Evolutionary conservation across 1,140 invertebrate genomes (phyloP).

Genomic region (Zaprionus davidi): DNA sequence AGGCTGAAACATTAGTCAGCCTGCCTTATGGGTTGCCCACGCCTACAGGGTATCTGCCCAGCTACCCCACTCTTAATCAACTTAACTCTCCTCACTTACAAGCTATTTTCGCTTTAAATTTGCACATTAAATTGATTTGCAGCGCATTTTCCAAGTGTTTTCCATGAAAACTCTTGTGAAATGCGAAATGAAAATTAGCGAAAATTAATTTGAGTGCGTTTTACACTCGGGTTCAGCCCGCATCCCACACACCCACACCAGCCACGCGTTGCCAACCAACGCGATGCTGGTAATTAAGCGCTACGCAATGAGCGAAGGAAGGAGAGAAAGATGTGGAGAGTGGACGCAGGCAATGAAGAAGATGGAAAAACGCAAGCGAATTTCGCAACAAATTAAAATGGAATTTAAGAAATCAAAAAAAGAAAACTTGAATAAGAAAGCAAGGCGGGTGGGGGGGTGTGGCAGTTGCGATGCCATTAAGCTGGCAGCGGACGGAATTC

Average conservation of each 20-base stretch:
- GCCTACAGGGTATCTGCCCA: not conserved
- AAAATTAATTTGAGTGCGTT: slow-evolving; percentile 64
- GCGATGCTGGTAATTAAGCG: slow-evolving; percentile 79
- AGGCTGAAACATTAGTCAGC: not conserved
- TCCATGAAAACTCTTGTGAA: slow-evolving; percentile 8
- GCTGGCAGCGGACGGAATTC: slow-evolving; percentile 34
- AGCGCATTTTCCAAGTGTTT: slow-evolving; percentile 14
- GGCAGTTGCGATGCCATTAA: slow-evolving; percentile 29
- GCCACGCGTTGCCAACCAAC: slow-evolving; percentile 37
- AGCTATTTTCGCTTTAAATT: not conserved
- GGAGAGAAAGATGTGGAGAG: slow-evolving; percentile 15
- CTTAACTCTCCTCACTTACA: not conserved
- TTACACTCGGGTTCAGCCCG: slow-evolving; percentile 20
- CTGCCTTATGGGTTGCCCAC: too few species aligned
- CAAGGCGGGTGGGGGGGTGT: slow-evolving; percentile 17
- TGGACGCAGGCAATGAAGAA: slow-evolving; percentile 4
- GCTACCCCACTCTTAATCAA: not conserved
- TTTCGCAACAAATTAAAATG: slow-evolving; percentile 75
- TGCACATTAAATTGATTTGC: slow-evolving; percentile 5
- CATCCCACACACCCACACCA: not conserved
- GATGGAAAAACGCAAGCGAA: slow-evolving; percentile 42
- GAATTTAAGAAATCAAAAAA: slow-evolving; percentile 61
- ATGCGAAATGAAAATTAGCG: slow-evolving; percentile 46
- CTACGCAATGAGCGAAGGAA: slow-evolving; percentile 38
- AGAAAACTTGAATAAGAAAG: slow-evolving; percentile 3